Base-by-base conservation (phyloP, 2,888 invertebrate genomes). In the Stenotaenia linearis region DNA sequence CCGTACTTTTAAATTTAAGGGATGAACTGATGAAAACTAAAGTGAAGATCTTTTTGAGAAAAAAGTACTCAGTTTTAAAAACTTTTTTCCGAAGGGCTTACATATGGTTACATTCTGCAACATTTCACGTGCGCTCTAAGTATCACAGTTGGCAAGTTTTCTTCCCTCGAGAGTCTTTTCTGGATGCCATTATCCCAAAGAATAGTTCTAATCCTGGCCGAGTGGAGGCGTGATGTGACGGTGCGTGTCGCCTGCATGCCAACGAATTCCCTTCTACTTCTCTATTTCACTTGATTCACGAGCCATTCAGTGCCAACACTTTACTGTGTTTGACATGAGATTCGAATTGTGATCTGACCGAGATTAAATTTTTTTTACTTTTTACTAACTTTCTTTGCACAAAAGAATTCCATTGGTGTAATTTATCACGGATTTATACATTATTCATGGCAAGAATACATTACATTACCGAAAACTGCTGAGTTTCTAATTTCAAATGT, bases 41-140 rank as follows among this genome's bases (percentile, higher is more conserved):
- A 37, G 37, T 4, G 4, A 6, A 35, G 9, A 35, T 4, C 35
- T 35, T 4, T 35, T 4, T 35, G 6, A 37, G 6, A 15, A 37
- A 37, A 37, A 37, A 37, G 18, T 56, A 9, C 15, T 45, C 18
- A 56, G 23, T 7, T 10, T 7, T 25, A 25, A 5, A 61, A 45
- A 45, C 3, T n/a, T n/a, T 18, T 15, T 45, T 45, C 12, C 45
- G 12, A 45, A 45, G 18, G 45, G 18, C n/a, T 45, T 45, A 61
- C 61, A 25, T 9, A 23, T 23, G 25, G 28, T 7, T 61, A 61
- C 61, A 61, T 61, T 61, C 61, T 25, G 25, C 61, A 61, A 61
- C 61, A 61, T 61, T 61, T 61, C 61, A 61, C 61, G 61, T 61
- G 61, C 61, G 61, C 61, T 61, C 25, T 61, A 61, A 61, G 61